Evolutionary conservation across 1,140 invertebrate genomes (phyloP), one percentile per base, ranked within the genome.

Genomic region (Daktulosphaira vitifoliae): DNA sequence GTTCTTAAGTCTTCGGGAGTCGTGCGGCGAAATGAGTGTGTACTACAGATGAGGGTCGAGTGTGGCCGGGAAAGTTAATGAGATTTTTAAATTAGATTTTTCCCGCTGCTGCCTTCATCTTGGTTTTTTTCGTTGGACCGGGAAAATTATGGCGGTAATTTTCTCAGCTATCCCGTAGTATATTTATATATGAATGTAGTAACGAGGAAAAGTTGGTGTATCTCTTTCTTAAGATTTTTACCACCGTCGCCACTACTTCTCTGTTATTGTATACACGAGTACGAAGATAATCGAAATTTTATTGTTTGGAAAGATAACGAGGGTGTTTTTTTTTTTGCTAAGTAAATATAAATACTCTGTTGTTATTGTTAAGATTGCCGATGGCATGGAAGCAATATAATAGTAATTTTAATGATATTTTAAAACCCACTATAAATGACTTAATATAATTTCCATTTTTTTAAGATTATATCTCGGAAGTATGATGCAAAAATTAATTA

Each of bases 11-110:
- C n/a, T n/a, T n/a, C n/a, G n/a, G 26, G n/a, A 26, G 16, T n/a
- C 25, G 18, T 5, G 11, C 1, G 20, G 52, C 13, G 33, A 15
- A 3, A 33, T 20, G 18, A n/a, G 3, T 1, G 18, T 1, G 1
- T 29, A 7, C 13, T 42, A 13, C 15, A 39, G 29, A 54, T 22
- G 8, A 22, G 18, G 26, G 23, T 22, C n/a, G 22, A 7, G n/a
- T 3, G 42, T 29, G 42, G 44, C 25, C 42, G 56, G 26, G 56
- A 39, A 62, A 62, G 56, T 62, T 62, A 62, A 62, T 62, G 56
- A 62, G 56, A 62, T 62, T 62, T 62, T 62, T 62, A 62, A 62
- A 62, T 62, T 62, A 62, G 56, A 62, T 62, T 62, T 62, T 62
- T 59, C 44, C 33, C 37, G 22, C 20, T 54, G 33, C 18, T 11